phyloP scores from a whole-genome alignment of 2,797 vertebrate genomes.

The Anguilla marmorata region DNA sequence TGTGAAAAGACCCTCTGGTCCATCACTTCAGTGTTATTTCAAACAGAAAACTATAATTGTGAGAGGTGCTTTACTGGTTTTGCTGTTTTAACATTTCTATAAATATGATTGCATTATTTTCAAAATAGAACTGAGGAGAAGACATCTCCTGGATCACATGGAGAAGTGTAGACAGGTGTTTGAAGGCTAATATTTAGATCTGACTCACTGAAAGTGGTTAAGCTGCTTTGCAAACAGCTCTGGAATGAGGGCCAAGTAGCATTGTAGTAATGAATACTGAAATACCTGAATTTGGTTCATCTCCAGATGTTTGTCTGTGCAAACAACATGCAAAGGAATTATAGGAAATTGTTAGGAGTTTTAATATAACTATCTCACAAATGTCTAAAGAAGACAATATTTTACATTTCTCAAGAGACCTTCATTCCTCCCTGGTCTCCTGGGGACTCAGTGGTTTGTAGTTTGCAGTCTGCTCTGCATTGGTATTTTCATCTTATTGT shows the following conservation, averaged over 20 bases:
- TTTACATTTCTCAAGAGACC: background rate
- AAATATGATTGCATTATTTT: constrained; percentile 34
- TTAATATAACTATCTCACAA: background rate
- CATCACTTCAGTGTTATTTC: constrained; percentile 35
- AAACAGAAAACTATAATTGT: constrained; percentile 41
- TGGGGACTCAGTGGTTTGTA: background rate
- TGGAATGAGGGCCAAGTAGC: constrained; percentile 16
- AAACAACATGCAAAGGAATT: background rate
- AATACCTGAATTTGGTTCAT: background rate
- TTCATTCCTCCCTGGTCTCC: background rate
- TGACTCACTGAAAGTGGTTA: constrained; percentile 33
- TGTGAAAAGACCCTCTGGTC: constrained; percentile 36
- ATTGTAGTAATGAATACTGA: constrained; percentile 13
- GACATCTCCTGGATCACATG: constrained; percentile 31
- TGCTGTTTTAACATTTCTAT: constrained; percentile 25
- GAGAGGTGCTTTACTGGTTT: constrained; percentile 35
- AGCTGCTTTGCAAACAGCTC: constrained; percentile 29
- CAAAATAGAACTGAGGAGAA: constrained; percentile 41
- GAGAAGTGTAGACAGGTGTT: constrained; percentile 33
- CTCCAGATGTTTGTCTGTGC: background rate
- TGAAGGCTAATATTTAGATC: constrained; percentile 33
- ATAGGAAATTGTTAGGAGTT: background rate
- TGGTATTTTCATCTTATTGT: constrained; percentile 2
- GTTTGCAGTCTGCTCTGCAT: background rate
- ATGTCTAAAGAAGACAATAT: background rate